A percentile compares a stretch with the other conserved stretches of the same genome.
Conservation (phyloP, 2,888 invertebrate genomes). For the Drosophila setosimentum region DNA sequence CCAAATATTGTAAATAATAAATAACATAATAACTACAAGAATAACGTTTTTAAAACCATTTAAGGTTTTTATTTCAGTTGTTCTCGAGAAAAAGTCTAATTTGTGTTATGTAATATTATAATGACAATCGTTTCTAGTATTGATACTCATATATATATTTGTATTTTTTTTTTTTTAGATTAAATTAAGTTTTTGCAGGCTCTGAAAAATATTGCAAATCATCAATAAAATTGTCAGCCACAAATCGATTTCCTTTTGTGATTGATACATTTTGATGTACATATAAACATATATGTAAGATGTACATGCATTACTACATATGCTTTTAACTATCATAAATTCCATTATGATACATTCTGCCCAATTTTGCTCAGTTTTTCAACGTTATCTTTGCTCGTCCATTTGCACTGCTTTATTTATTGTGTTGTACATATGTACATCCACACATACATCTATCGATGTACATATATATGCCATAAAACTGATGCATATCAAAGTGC, state of each 20-base stretch:
- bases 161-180: neutral
- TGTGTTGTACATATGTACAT: neutral
- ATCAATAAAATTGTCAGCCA: neutral
- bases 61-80: neutral
- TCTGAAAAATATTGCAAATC: neutral
- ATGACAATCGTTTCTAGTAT: neutral
- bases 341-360: neutral
- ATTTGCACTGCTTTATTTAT: neutral
- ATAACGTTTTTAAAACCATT: neutral
- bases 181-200: neutral
- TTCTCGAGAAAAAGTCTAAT: neutral
- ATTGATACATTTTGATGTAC: neutral
- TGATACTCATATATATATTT: neutral
- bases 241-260: neutral
- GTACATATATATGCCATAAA: slow-evolving; percentile 15
- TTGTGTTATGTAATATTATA: neutral
- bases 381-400: slow-evolving; percentile 15
- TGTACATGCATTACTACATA: too few species aligned
- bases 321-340: neutral
- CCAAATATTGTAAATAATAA: neutral
- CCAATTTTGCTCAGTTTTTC: neutral
- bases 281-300: neutral
- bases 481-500: slow-evolving; percentile 33
- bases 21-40: neutral
- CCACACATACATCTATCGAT: neutral